Percentiles rank a stretch among this genome's conserved stretches.
Conservation (phyloP, 2,113 vertebrate species). For the Neogale vison region DNA sequence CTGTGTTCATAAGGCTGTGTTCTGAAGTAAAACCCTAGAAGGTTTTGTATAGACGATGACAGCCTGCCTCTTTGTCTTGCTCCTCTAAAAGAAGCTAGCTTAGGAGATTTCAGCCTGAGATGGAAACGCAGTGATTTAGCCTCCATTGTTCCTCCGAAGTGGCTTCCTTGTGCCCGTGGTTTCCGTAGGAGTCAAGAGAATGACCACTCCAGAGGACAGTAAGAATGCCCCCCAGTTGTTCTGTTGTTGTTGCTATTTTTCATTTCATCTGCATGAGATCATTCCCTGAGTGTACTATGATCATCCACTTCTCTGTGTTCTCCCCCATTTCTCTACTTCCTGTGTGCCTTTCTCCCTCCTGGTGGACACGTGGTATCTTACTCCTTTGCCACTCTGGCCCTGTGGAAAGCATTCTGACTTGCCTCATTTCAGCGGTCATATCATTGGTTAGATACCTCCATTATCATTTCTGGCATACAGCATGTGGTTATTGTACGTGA, state of each 20-base stretch:
- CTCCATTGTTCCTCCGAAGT: not conserved
- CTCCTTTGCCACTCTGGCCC: not conserved
- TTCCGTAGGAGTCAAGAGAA: not conserved
- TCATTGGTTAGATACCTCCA: not conserved
- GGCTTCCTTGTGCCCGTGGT: not conserved
- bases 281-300: not conserved
- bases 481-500: not conserved
- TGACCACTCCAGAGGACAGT: not conserved
- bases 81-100: not conserved
- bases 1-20: not conserved
- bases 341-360: not conserved
- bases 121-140: not conserved
- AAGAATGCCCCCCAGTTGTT: not conserved
- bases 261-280: not conserved
- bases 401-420: not conserved
- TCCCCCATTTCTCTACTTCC: not conserved
- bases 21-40: not conserved
- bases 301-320: not conserved
- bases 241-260: not conserved
- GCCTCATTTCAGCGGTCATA: not conserved
- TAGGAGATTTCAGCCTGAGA: not conserved
- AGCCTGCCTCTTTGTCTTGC: not conserved
- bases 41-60: not conserved
- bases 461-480: not conserved
- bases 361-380: not conserved